phyloP scores from a whole-genome alignment of 2,113 vertebrate genomes.

The Muntiacus reevesi region DNA sequence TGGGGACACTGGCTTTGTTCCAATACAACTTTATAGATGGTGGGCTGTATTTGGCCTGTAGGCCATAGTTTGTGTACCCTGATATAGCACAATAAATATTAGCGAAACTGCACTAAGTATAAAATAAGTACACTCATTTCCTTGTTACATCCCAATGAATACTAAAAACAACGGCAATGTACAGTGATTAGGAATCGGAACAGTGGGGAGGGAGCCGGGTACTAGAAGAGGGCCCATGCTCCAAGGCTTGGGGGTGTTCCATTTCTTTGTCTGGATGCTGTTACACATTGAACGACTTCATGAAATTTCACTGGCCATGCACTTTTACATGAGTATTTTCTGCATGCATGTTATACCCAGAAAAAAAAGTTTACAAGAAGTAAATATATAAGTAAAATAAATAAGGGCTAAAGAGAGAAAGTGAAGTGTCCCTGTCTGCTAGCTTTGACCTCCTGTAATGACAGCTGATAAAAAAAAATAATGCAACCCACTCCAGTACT shows the following conservation, averaged over 20 bases:
- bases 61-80: neutral
- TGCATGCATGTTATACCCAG: neutral
- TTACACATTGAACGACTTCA: neutral
- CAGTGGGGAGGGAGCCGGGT: too few species aligned
- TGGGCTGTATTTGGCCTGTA: neutral
- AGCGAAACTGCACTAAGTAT: neutral
- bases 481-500: neutral
- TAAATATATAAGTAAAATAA: neutral
- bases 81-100: neutral
- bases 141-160: neutral
- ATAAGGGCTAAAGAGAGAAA: neutral
- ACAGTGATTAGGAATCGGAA: neutral
- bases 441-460: neutral
- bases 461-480: neutral
- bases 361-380: neutral
- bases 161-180: neutral
- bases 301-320: neutral
- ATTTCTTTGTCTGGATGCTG: neutral
- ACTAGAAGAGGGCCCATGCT: accelerated
- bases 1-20: neutral
- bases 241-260: too few species aligned
- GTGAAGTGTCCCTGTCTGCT: neutral
- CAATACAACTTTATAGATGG: neutral
- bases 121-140: neutral
- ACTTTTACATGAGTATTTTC: neutral